Evolutionary conservation across 92 coral and sea anemone species (phyloP).

Genomic region (Zoanthus gigantus): DNA sequence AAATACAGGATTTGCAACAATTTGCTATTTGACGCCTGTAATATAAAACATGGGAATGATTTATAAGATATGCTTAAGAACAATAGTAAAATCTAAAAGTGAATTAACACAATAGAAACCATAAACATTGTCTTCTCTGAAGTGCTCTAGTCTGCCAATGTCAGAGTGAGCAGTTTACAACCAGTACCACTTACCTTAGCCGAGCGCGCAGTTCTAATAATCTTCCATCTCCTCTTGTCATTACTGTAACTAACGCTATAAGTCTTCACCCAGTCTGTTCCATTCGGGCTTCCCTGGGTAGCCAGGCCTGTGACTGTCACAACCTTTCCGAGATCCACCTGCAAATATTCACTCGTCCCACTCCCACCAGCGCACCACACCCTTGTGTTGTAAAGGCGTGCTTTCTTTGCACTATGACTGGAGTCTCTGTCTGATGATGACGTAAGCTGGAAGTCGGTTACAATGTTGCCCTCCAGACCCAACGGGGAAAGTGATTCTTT

Average conservation of each 20-base stretch:
- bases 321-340: background rate
- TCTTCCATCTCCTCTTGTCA: background rate
- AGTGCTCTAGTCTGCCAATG: too few species aligned
- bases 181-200: too few species aligned
- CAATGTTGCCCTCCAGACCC: too few species aligned
- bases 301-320: background rate
- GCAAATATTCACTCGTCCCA: conserved; percentile 17
- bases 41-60: too few species aligned
- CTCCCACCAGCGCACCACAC: conserved; percentile 28
- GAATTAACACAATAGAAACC: too few species aligned
- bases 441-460: background rate
- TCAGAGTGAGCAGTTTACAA: too few species aligned
- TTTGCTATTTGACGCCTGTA: too few species aligned
- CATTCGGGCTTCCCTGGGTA: conserved; percentile 19
- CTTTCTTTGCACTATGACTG: conserved; percentile 9
- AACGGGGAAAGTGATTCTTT: too few species aligned
- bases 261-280: background rate
- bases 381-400: background rate
- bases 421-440: background rate
- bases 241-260: conserved; percentile 8
- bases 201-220: background rate
- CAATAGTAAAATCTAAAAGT: too few species aligned
- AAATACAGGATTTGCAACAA: too few species aligned
- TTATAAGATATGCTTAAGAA: too few species aligned
- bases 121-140: too few species aligned